These are phyloP conservation scores for Eledone cirrhosa DNA, from an alignment of 2,888 invertebrate species.

Conservation along the genomic window DNA sequence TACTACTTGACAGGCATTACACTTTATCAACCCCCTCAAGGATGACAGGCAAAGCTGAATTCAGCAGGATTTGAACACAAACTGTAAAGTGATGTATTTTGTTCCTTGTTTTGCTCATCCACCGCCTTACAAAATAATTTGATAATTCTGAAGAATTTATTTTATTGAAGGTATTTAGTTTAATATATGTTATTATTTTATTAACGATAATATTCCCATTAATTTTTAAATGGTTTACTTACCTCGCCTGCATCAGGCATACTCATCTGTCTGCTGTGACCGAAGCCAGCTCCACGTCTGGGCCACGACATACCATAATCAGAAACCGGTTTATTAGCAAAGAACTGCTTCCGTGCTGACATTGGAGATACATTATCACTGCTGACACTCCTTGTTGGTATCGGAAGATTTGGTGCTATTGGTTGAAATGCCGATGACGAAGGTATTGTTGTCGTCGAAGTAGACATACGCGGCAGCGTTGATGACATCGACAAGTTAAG, in stretches of 20 bases:
- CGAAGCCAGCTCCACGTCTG: slow-evolving; percentile 37
- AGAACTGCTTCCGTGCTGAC: slow-evolving; percentile 52
- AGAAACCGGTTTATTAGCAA: slow-evolving; percentile 40
- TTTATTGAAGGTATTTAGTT: too few relatives aligned
- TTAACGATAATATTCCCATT: neutral
- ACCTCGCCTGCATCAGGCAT: slow-evolving; percentile 38
- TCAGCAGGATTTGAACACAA: too few relatives aligned
- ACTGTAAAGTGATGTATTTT: too few relatives aligned
- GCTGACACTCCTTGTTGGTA: slow-evolving; percentile 36
- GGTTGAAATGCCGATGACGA: neutral
- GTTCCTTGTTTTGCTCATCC: too few relatives aligned
- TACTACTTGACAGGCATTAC: too few relatives aligned
- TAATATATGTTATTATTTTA: too few relatives aligned
- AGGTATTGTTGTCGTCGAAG: slow-evolving; percentile 30
- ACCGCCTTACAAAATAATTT: too few relatives aligned
- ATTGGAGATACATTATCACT: slow-evolving; percentile 47
- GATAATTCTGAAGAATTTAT: too few relatives aligned
- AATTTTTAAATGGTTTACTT: slow-evolving; percentile 14
- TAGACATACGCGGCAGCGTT: slow-evolving; percentile 32
- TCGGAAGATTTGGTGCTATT: neutral
- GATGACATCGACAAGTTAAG: slow-evolving; percentile 36
- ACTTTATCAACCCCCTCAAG: too few relatives aligned
- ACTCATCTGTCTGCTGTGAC: slow-evolving; percentile 32
- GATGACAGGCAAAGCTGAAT: too few relatives aligned
- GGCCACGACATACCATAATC: slow-evolving; percentile 47